Base-by-base conservation (phyloP, 2,888 invertebrate genomes). In the Tenthredo notha region DNA sequence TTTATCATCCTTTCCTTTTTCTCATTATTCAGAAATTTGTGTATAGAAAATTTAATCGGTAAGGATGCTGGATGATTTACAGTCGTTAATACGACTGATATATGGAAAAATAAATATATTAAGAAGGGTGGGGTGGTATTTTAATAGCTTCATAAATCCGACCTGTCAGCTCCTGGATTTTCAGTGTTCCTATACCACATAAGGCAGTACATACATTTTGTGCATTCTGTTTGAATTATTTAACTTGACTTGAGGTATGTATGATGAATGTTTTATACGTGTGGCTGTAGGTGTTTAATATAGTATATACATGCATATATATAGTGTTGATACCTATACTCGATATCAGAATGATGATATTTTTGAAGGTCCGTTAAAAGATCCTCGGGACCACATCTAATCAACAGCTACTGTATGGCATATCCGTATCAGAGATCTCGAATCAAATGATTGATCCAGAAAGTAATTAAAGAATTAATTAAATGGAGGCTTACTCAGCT, bases 401-500 rank as follows among this genome's bases (percentile, higher is more conserved):
- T 83, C 83, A 83, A 83, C 83, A 50, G 90, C 89, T 89, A 90
- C 89, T 89, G 90, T 89, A 85, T 84, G 84, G 33, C 77, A 84
- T 88, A 89, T 89, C 88, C 89, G 87, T 90, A 90, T 85, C 85
- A 87, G 80, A 54, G 88, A 90, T 90, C 89, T 86, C 84, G 86
- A 87, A 89, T 90, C 89, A 83, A 75, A 85, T 75, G 84, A 74
- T 84, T 65, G 80, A 72, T 86, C 86, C 86, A 88, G 88, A 88
- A 92, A 91, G 92, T 92, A 92, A 92, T 92, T 92, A 92, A 91
- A 91, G 91, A 92, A 92, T 92, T 92, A 92, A 92, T 92, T 92
- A 92, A 92, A 92, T 88, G 88, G 90, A 90, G 92, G 92, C 91
- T 92, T 92, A 92, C 92, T 92, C 92, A 92, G 92, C 92, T 91